Evolutionary conservation across 2,888 invertebrate genomes (phyloP), one percentile per base, ranked within the genome.

Genomic region (Drosophila monieri): DNA sequence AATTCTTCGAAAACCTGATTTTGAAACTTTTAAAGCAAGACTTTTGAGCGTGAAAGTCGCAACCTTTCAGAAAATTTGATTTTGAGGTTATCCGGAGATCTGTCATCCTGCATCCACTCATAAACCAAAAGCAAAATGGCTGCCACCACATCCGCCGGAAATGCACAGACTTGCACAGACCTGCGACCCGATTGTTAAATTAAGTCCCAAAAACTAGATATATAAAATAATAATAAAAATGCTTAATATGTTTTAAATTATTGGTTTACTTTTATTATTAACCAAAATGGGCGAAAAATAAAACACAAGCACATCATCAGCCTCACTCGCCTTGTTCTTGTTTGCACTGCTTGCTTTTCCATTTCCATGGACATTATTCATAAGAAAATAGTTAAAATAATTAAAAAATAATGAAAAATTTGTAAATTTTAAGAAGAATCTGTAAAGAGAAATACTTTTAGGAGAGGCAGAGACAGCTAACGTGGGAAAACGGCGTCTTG

Each of bases 181-280:
- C 44, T 25, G 37, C 32, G 25, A 53, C 15, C 54, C 35, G 32
- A 44, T 44, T 59, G 64, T 52, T 21, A 62, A 43, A 35, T 47
- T 59, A 27, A 57, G 57, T 27, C 32, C 48, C 25, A 15, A 37
- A 30, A 39, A 47, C 55, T 27, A 27, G 27, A 48, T 56, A 6
- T 55, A 49, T 9, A 10, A 15, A 21, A 59, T 53, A 48, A 9
- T 27, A 9, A 27, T 8, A 27, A 66, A 73, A 68, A 70, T 77
- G 60, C 39, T 47, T 58, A 68, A 56, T 60, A 60, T 18, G 47
- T 73, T 72, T 30, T 59, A 47, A 30, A 60, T 61, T 47, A 68
- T 54, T 60, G 44, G 47, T 49, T 80, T 47, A 44, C 30, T 59
- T 59, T 73, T 44, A 67, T 67, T 70, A 49, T 70, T 60, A 48